These are phyloP conservation scores for Acanthaster planci DNA, from an alignment of 35 echinoderm and acorn worm species.

Conservation along the genomic window DNA sequence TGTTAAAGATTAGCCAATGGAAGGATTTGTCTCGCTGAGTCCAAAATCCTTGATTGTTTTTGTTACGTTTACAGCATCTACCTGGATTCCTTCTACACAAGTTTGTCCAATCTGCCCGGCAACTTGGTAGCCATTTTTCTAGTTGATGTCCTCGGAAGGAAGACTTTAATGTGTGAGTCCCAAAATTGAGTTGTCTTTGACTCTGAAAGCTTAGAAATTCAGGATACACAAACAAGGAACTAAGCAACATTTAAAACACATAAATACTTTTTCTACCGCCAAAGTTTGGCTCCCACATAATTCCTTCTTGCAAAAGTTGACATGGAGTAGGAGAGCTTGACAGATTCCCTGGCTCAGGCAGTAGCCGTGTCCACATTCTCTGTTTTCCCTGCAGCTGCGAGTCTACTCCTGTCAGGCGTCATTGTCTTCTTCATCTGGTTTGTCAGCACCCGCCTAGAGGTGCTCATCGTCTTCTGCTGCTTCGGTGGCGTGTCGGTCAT, in stretches of 20 bases:
- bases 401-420: conserved; percentile 84
- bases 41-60: background rate
- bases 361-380: no score
- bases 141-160: conserved; percentile 77
- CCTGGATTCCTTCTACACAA: conserved; percentile 75
- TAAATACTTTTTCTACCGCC: no score
- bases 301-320: no score
- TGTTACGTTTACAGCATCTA: conserved; percentile 44
- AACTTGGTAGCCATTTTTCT: conserved; percentile 82
- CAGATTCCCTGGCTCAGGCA: no score
- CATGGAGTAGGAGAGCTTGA: no score
- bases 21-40: background rate
- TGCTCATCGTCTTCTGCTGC: conserved; percentile 71
- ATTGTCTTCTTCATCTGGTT: conserved; percentile 96
- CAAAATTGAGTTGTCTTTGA: no score
- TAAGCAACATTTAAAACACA: no score
- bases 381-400: conserved; percentile 45
- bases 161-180: conserved; percentile 72
- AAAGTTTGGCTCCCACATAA: no score
- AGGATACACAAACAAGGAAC: no score
- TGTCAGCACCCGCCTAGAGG: conserved; percentile 62
- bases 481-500: conserved; percentile 86
- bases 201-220: no score
- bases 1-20: background rate
- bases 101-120: conserved; percentile 82